Base-by-base conservation (phyloP, 2,113 vertebrate genomes). In the Pagrus major region DNA sequence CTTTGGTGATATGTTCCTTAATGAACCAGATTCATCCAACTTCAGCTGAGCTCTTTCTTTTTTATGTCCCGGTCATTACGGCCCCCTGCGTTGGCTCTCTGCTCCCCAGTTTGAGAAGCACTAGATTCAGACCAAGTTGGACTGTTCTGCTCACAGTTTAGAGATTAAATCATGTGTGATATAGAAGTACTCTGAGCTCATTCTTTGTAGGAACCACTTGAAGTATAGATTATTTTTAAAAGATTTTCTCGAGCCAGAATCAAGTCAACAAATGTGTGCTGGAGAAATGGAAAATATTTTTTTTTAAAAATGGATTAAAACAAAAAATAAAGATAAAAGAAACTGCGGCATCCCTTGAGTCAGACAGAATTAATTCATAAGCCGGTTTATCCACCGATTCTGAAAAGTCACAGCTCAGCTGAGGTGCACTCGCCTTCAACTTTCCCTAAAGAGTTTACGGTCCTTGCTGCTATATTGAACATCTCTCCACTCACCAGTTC, bases 391-490 rank as follows among this genome's bases (percentile, higher is more conserved):
- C 16, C 31, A 47, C 37, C 42, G 39, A 76, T 65, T 54, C 27
- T 84, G 29, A 68, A 72, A 67, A 77, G 63, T 76, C 44, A 42
- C 46, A 44, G 54, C 39, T 70, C 68, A 9, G 29, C 52, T 80
- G 49, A 63, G 75, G 39, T 29, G 31, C 20, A 41, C 42, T 81
- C 35, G 55, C 73, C 55, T 76, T 76, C 74, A 76, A 31, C 55
- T 76, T 37, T 31, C 33, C 52, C 37, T 2, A 1, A 18, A 49
- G 15, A 51, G 51, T 69, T 76, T 49, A 44, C 33, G 9, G 27
- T 55, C 37, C 29, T 49, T 25, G n/a, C 25, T 66, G 21, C 46
- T 15, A 10, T 37, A 27, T n/a, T 51, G 6, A 35, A 61, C 23
- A 68, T 51, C 23, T 23, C 23, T 69, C 18, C 25, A 8, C 42